Percentiles rank a stretch among this genome's conserved stretches.
Evolutionary conservation across 1,140 invertebrate species (phyloP).

Genomic region (Ceratosolen solmsi): DNA sequence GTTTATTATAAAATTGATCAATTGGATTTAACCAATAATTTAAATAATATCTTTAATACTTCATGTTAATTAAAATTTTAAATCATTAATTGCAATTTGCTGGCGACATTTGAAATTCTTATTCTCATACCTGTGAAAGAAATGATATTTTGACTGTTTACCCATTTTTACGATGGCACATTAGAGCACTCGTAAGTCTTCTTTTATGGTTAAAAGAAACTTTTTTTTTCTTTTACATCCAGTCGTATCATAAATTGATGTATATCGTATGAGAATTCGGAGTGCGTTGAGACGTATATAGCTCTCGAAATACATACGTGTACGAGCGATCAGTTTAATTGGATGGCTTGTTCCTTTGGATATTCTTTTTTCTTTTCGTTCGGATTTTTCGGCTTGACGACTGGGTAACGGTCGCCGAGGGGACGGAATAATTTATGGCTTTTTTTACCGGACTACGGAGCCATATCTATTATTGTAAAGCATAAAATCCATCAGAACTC

Average conservation of each 20-base stretch:
- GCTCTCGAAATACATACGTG: constrained; percentile 22
- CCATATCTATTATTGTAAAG: constrained; percentile 41
- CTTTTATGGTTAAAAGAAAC: constrained; percentile 3
- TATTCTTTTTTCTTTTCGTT: constrained; percentile 22
- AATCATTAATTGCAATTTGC: background rate
- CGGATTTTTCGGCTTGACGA: constrained; percentile 39
- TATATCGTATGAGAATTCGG: background rate
- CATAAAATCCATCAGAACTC: constrained; percentile 42
- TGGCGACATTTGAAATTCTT: background rate
- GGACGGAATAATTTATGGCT: constrained; percentile 43
- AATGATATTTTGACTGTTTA: background rate
- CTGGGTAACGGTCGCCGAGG: constrained; percentile 43
- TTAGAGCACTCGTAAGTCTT: background rate
- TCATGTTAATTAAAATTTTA: background rate
- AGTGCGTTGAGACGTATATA: constrained; percentile 21
- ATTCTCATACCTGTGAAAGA: background rate
- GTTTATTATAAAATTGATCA: too few species aligned
- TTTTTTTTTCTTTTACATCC: background rate
- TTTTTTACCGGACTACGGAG: constrained; percentile 42
- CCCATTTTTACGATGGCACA: background rate
- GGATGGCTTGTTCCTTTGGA: constrained; percentile 24
- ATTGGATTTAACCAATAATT: too few species aligned
- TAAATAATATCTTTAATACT: background rate
- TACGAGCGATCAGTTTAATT: constrained; percentile 37
- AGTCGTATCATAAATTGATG: constrained; percentile 11